Conservation (phyloP, 2,113 vertebrate genomes). For the Eleginops maclovinus region DNA sequence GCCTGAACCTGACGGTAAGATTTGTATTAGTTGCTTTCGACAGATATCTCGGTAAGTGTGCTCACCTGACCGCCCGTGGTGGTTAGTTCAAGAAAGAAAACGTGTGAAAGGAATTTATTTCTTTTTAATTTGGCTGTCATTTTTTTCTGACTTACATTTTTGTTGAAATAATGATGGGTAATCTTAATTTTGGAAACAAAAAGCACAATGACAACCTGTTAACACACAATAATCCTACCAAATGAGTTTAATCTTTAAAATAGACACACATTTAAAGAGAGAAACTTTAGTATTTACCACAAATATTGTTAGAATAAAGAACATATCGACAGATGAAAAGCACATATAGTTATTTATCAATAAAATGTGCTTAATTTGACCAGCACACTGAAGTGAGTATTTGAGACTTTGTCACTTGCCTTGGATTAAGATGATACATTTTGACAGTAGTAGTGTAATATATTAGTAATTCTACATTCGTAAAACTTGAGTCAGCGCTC, state of each 20-base stretch:
- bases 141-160: background rate
- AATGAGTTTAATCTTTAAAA: background rate
- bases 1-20: conserved; percentile 9
- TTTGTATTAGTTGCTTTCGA: background rate
- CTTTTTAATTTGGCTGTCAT: background rate
- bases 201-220: background rate
- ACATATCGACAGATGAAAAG: background rate
- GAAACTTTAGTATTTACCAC: background rate
- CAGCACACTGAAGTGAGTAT: background rate
- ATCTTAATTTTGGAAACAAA: background rate
- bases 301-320: background rate
- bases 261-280: background rate
- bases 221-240: background rate
- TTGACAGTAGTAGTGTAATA: background rate
- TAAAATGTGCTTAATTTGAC: background rate
- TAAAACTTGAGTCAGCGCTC: background rate
- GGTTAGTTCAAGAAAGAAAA: background rate
- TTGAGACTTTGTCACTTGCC: background rate
- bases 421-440: background rate
- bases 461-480: no score
- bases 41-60: conserved; percentile 1
- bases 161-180: background rate
- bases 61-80: background rate
- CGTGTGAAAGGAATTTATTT: background rate
- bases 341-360: background rate